phyloP scores from a whole-genome alignment of 2,888 invertebrate genomes.

The Lucinisca nassula region DNA sequence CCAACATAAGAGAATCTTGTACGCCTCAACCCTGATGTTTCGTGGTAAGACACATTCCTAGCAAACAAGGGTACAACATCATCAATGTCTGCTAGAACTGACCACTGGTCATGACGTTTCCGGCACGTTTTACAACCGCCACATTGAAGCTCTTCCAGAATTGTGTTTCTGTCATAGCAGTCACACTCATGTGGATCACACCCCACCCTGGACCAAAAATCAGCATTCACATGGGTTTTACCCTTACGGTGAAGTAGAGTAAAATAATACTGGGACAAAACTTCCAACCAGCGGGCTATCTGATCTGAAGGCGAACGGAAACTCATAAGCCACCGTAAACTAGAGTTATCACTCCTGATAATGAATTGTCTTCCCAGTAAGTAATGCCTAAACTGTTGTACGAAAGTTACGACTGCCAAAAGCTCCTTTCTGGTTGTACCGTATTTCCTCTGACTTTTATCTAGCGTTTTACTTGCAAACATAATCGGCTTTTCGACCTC shows the following conservation, averaged over 20 bases:
- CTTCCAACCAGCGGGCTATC: conserved; percentile 51
- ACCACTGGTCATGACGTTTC: no score
- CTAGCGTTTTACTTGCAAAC: conserved; percentile 54
- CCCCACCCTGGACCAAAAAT: conserved; percentile 29
- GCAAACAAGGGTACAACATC: no score
- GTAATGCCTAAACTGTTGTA: conserved; percentile 68
- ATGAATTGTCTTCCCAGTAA: conserved; percentile 59
- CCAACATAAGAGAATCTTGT: no score
- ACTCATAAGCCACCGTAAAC: conserved; percentile 54
- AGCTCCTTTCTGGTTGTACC: conserved; percentile 63
- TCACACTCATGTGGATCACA: no score
- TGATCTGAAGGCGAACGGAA: conserved; percentile 60
- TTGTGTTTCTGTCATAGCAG: no score
- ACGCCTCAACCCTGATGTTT: no score
- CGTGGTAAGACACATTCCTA: no score
- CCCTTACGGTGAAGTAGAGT: conserved; percentile 51
- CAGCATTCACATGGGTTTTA: conserved; percentile 38
- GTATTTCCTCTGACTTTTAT: conserved; percentile 52
- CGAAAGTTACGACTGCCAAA: conserved; percentile 63
- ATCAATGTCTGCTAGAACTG: no score
- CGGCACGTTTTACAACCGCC: no score
- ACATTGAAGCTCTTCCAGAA: no score
- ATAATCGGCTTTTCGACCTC: conserved; percentile 66
- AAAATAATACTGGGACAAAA: conserved; percentile 54
- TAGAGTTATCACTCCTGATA: conserved; percentile 65